Percentiles rank a stretch among this genome's conserved stretches.
Evolutionary conservation across 2,888 invertebrate genomes (phyloP).

Genomic region (Neoaliturus tenellus): DNA sequence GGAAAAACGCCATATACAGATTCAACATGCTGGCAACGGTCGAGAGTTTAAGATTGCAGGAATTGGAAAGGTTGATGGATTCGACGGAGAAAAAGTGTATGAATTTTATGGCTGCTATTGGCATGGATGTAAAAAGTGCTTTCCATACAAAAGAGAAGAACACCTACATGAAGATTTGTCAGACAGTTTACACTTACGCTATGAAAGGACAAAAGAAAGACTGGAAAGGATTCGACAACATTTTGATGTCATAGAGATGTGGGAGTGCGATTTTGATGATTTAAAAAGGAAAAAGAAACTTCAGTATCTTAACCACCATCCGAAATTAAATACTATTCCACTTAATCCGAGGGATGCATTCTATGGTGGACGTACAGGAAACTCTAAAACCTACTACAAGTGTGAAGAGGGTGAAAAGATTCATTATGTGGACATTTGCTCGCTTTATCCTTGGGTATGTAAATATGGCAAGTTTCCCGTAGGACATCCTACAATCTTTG

Average conservation of each 20-base stretch:
- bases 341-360: slow-evolving; percentile 66
- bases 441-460: slow-evolving; percentile 16
- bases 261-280: slow-evolving; percentile 60
- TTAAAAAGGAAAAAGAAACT: slow-evolving; percentile 1
- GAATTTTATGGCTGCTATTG: slow-evolving; percentile 61
- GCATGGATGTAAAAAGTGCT: slow-evolving; percentile 60
- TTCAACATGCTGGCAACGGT: slow-evolving; percentile 62
- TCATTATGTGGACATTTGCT: slow-evolving; percentile 53
- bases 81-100: slow-evolving; percentile 56
- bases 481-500: slow-evolving; percentile 41
- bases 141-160: slow-evolving; percentile 17
- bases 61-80: slow-evolving; percentile 61
- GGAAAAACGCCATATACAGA: slow-evolving; percentile 56
- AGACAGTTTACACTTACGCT: slow-evolving; percentile 49
- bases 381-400: not conserved
- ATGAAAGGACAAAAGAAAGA: slow-evolving; percentile 46
- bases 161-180: slow-evolving; percentile 36
- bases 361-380: slow-evolving; percentile 66
- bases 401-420: slow-evolving; percentile 39
- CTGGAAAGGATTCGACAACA: not conserved
- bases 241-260: slow-evolving; percentile 54
- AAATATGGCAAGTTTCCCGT: slow-evolving; percentile 49
- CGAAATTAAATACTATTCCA: slow-evolving; percentile 15
- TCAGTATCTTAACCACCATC: not conserved
- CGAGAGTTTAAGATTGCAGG: slow-evolving; percentile 59